Evolutionary conservation across 2,888 invertebrate genomes (phyloP).

Genomic region (Tetragonisca angustula): DNA sequence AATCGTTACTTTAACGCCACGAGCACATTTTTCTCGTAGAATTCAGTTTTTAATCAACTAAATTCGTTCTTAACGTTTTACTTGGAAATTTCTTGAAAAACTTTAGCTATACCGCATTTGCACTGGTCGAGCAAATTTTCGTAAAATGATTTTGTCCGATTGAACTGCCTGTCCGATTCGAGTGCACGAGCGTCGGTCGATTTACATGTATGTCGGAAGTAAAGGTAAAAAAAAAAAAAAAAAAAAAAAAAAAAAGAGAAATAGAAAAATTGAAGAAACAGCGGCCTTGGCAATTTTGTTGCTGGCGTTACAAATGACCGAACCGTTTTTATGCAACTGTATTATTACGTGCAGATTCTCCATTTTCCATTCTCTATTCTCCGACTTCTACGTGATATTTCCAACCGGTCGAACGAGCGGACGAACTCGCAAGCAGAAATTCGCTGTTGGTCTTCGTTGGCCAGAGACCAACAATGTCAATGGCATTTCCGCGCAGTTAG

Average conservation of each 20-base stretch:
- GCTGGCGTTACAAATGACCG: neutral
- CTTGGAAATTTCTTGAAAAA: neutral
- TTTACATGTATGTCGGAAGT: neutral
- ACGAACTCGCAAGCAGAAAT: constrained; percentile 27
- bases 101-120: accelerated
- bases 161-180: neutral
- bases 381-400: neutral
- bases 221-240: neutral
- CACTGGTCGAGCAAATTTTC: neutral
- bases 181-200: neutral
- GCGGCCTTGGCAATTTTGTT: neutral
- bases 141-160: neutral
- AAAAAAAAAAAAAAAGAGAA: neutral
- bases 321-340: neutral
- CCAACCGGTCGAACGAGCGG: constrained; percentile 28
- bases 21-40: neutral
- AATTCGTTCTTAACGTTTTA: neutral
- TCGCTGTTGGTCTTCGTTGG: constrained; percentile 51
- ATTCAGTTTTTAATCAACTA: neutral
- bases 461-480: constrained; percentile 75
- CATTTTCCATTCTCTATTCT: neutral
- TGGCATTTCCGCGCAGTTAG: constrained; percentile 73
- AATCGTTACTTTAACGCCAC: too few relatives aligned
- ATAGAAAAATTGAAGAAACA: neutral
- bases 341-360: neutral